A percentile compares a stretch with the other conserved stretches of the same genome.
Evolutionary conservation across 23 tunicate species (phyloP).

Genomic region (Halocynthia roretzi): DNA sequence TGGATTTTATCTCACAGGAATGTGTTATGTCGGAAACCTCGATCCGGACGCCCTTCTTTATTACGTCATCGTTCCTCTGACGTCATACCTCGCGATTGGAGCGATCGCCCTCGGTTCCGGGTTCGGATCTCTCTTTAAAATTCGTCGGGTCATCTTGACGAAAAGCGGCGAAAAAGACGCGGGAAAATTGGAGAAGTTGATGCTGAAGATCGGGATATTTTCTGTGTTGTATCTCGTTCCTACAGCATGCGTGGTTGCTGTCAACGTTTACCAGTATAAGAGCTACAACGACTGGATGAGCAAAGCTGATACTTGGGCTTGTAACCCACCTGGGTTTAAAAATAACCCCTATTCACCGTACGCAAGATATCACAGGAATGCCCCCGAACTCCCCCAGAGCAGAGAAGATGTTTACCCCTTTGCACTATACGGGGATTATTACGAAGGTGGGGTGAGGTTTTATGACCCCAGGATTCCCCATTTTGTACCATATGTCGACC

Average conservation of each 20-base stretch:
- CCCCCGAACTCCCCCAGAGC: not conserved
- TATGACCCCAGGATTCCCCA: slow-evolving; percentile 4
- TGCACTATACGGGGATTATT: not conserved
- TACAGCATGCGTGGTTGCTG: slow-evolving; percentile 48
- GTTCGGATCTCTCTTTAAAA: slow-evolving; percentile 49
- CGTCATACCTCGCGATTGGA: slow-evolving; percentile 57
- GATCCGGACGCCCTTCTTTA: slow-evolving; percentile 57
- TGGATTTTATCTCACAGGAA: slow-evolving; percentile 27
- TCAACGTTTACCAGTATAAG: slow-evolving; percentile 55
- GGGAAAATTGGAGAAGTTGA: slow-evolving; percentile 56
- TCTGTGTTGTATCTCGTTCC: slow-evolving; percentile 66
- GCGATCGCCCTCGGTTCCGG: slow-evolving; percentile 47
- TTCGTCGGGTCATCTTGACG: slow-evolving; percentile 47
- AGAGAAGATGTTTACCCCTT: not conserved
- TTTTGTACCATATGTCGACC: not conserved
- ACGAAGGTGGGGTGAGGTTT: not conserved
- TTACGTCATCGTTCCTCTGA: slow-evolving; percentile 63
- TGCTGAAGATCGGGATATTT: slow-evolving; percentile 60
- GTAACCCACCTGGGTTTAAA: slow-evolving; percentile 10
- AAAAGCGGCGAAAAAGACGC: slow-evolving; percentile 37
- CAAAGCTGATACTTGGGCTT: slow-evolving; percentile 14
- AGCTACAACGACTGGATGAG: slow-evolving; percentile 2
- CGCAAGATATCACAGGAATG: not conserved
- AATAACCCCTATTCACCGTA: not conserved
- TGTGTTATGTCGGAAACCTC: slow-evolving; percentile 76